These are phyloP conservation scores for Acronicta alni DNA, from an alignment of 2,888 invertebrate species.

Conservation along the genomic window DNA sequence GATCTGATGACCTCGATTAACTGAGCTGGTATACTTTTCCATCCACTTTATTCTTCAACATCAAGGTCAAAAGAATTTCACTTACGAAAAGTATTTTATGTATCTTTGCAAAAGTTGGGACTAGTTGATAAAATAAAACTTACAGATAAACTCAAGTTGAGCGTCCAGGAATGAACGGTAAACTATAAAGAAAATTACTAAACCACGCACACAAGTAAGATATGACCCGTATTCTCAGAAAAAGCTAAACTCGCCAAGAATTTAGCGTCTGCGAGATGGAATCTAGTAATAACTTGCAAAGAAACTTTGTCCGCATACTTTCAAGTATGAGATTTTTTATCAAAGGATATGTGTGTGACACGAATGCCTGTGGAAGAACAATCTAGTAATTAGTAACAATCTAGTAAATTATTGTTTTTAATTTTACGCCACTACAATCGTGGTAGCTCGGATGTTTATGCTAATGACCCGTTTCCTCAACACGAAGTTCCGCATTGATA, in stretches of 20 bases:
- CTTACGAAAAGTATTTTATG: neutral
- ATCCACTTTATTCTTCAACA: neutral
- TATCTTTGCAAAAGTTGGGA: neutral
- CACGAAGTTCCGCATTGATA: neutral
- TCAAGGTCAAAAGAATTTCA: too few species aligned
- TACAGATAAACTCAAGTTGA: neutral
- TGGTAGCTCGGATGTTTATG: neutral
- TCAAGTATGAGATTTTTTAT: slow-evolving; percentile 7
- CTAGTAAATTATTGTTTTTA: neutral
- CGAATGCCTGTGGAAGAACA: neutral
- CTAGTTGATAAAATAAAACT: neutral
- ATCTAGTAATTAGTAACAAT: neutral
- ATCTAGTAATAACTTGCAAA: slow-evolving; percentile 29
- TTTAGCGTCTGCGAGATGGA: slow-evolving; percentile 18
- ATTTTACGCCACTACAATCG: neutral
- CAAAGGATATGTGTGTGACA: neutral
- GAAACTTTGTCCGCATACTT: slow-evolving; percentile 15
- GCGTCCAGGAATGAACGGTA: neutral
- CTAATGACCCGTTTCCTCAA: neutral
- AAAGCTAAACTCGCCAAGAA: slow-evolving; percentile 28
- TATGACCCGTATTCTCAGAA: slow-evolving; percentile 21
- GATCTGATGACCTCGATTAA: slow-evolving; percentile 4
- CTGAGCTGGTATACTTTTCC: neutral
- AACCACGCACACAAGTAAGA: neutral
- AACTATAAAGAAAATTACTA: slow-evolving; percentile 28